Percentiles rank a stretch among this genome's conserved stretches.
Evolutionary conservation across 2,113 vertebrate genomes (phyloP).

Genomic region (Sinocyclocheilus grahami): DNA sequence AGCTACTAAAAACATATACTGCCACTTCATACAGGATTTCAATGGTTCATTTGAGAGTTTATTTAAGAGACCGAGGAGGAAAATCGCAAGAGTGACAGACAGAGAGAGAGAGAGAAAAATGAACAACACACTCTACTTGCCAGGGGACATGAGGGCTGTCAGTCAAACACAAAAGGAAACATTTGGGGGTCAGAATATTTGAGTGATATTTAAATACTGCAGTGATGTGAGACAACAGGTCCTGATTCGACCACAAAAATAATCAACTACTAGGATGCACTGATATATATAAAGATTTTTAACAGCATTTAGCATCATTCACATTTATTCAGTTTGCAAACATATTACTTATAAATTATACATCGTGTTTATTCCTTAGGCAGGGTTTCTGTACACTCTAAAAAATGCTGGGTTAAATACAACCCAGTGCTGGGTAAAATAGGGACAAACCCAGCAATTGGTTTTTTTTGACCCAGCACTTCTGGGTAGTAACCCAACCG

Average conservation of each 20-base stretch:
- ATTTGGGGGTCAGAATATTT: slow-evolving; percentile 62
- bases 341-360: background rate
- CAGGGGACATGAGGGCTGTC: slow-evolving; percentile 64
- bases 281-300: background rate
- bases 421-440: too few relatives aligned
- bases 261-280: slow-evolving; percentile 16
- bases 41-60: slow-evolving; percentile 1
- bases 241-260: slow-evolving; percentile 54
- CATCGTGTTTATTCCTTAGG: background rate
- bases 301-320: background rate
- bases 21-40: background rate
- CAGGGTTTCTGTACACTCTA: too few relatives aligned
- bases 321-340: background rate
- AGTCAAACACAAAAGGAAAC: slow-evolving; percentile 67
- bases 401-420: too few relatives aligned
- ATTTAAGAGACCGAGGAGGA: background rate
- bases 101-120: slow-evolving; percentile 36
- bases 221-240: slow-evolving; percentile 48
- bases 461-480: too few relatives aligned
- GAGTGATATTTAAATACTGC: slow-evolving; percentile 64
- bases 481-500: too few relatives aligned
- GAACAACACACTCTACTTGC: slow-evolving; percentile 48
- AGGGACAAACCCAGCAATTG: too few relatives aligned
- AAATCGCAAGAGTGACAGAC: background rate
- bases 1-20: background rate